Evolutionary conservation across 2,797 vertebrate species (phyloP).

Genomic region (Lagodon rhomboides): DNA sequence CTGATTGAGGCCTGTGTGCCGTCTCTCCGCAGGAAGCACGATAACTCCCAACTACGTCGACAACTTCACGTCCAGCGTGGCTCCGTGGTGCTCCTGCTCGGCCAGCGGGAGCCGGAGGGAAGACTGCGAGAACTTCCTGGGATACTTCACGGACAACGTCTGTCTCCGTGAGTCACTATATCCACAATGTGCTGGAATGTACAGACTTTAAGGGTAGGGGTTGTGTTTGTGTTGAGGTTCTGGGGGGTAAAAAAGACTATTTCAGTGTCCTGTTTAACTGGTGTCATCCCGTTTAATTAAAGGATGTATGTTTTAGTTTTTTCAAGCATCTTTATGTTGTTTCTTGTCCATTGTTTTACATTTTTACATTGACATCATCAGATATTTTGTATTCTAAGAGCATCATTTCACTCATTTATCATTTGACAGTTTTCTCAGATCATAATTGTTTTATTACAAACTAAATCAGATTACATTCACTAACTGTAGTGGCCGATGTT

Average conservation of each 20-base stretch:
- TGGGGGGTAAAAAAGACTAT: neutral
- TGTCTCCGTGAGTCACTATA: conserved; percentile 91
- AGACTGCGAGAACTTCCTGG: conserved; percentile 91
- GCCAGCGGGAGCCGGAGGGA: conserved; percentile 90
- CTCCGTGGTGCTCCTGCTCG: conserved; percentile 95
- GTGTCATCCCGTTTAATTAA: neutral
- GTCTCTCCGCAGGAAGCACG: conserved; percentile 89
- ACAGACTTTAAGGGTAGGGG: conserved; percentile 6
- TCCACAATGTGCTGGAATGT: neutral
- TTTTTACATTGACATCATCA: neutral
- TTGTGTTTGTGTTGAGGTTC: conserved; percentile 10
- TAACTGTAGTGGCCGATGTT: too few species aligned
- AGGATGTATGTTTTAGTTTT: neutral
- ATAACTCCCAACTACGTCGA: conserved; percentile 97
- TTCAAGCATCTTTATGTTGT: neutral
- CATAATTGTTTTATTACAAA: neutral
- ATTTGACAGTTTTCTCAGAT: neutral
- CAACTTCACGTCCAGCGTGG: conserved; percentile 93
- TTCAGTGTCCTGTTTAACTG: neutral
- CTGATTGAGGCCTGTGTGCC: conserved; percentile 43
- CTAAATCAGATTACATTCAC: too few species aligned
- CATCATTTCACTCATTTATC: neutral
- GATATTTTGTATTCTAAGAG: neutral
- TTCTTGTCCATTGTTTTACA: neutral
- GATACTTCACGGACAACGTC: conserved; percentile 90